Evolutionary conservation across 2,888 invertebrate species (phyloP).

Genomic region (Hoplodrina blanda): DNA sequence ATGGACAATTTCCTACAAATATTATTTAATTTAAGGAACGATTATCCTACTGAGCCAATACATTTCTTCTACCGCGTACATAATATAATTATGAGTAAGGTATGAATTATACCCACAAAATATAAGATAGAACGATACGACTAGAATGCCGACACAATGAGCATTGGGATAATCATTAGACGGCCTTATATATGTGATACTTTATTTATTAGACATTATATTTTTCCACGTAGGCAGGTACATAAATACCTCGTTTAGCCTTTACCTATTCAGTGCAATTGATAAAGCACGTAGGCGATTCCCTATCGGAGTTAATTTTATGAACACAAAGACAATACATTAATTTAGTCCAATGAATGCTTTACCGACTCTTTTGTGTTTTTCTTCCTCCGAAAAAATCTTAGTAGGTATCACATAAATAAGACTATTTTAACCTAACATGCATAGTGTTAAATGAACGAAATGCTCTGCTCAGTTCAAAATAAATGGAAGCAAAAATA

Average conservation of each 20-base stretch:
- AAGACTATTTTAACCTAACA: constrained; percentile 48
- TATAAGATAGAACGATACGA: constrained; percentile 73
- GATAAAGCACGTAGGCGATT: constrained; percentile 50
- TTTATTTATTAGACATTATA: constrained; percentile 1
- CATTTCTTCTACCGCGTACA: constrained; percentile 66
- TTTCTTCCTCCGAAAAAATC: not conserved
- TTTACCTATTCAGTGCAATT: constrained; percentile 1
- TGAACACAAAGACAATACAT: constrained; percentile 12
- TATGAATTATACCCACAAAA: constrained; percentile 59
- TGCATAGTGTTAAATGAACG: constrained; percentile 48
- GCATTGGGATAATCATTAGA: constrained; percentile 55
- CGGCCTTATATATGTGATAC: constrained; percentile 52
- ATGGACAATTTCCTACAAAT: constrained; percentile 71
- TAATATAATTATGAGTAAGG: constrained; percentile 51
- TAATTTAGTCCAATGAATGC: constrained; percentile 1
- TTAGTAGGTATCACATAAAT: constrained; percentile 47
- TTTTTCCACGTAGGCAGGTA: constrained; percentile 6
- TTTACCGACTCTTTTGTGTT: not conserved
- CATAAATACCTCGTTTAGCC: too few relatives aligned
- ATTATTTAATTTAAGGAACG: constrained; percentile 71
- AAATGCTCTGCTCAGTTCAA: constrained; percentile 63
- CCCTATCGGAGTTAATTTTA: not conserved
- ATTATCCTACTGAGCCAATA: constrained; percentile 79
- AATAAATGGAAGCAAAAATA: constrained; percentile 52
- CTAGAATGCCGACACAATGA: constrained; percentile 77